Conservation (phyloP, 2,888 invertebrate genomes). For the Melangyna quadrimaculata region DNA sequence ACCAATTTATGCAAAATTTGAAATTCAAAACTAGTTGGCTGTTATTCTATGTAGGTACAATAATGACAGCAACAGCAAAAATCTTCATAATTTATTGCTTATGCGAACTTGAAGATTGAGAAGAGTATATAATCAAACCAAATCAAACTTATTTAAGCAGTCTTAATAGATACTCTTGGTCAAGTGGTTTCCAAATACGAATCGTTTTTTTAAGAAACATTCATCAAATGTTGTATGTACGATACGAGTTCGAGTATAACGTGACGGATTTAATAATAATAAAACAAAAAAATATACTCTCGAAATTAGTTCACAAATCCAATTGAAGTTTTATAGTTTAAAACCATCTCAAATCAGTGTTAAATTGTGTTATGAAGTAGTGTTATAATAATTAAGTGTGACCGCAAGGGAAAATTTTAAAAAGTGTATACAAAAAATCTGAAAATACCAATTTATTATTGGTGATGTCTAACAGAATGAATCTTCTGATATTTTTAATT, state of each 20-base stretch:
- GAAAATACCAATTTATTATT: not conserved
- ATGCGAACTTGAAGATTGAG: conserved; percentile 47
- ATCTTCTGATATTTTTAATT: conserved; percentile 40
- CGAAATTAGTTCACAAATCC: not conserved
- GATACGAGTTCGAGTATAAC: too few species aligned
- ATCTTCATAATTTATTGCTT: conserved; percentile 1
- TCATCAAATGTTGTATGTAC: not conserved
- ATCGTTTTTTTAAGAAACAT: conserved; percentile 9
- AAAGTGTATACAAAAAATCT: not conserved
- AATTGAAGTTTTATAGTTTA: not conserved
- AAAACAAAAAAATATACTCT: not conserved
- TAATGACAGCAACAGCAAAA: conserved; percentile 2
- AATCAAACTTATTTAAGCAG: conserved; percentile 57
- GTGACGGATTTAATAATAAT: conserved; percentile 6
- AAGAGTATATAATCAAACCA: conserved; percentile 63
- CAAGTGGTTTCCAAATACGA: conserved; percentile 49
- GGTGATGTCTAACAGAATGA: conserved; percentile 31
- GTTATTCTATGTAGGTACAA: too few species aligned
- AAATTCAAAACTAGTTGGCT: too few species aligned
- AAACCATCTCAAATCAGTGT: conserved; percentile 14
- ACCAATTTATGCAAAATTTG: too few species aligned
- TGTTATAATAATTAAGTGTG: conserved; percentile 26
- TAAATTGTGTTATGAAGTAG: not conserved
- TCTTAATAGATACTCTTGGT: conserved; percentile 52
- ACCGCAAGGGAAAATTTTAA: not conserved